These are phyloP conservation scores for Eilema depressum DNA, from an alignment of 2,888 invertebrate species.

Conservation along the genomic window DNA sequence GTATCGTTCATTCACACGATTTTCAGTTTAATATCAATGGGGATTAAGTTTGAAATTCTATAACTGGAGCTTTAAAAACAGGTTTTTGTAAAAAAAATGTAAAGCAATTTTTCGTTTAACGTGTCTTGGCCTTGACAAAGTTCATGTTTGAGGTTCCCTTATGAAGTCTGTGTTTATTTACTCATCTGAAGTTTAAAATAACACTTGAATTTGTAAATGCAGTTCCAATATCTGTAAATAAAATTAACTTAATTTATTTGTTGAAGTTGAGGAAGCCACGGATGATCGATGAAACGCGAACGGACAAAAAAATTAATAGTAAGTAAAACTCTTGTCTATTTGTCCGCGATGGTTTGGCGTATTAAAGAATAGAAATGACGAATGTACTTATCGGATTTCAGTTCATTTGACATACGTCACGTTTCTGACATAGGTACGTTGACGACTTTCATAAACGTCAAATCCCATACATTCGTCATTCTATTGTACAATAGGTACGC, in stretches of 20 bases:
- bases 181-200: slow-evolving; percentile 4
- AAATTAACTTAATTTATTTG: neutral
- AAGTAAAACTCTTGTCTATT: too few relatives aligned
- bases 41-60: slow-evolving; percentile 51
- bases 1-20: slow-evolving; percentile 54
- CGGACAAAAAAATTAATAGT: too few relatives aligned
- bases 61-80: slow-evolving; percentile 39
- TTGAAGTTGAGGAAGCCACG: too few relatives aligned
- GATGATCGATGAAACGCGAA: too few relatives aligned
- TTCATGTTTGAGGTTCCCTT: slow-evolving; percentile 45
- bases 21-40: slow-evolving; percentile 54
- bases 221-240: neutral
- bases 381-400: too few relatives aligned
- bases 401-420: too few relatives aligned
- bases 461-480: too few relatives aligned
- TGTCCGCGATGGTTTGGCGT: too few relatives aligned
- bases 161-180: slow-evolving; percentile 45
- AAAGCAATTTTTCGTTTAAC: slow-evolving; percentile 54
- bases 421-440: too few relatives aligned
- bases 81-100: slow-evolving; percentile 40
- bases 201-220: neutral
- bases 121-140: slow-evolving; percentile 59
- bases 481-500: too few relatives aligned
- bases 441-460: too few relatives aligned
- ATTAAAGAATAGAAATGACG: too few relatives aligned